Percentiles rank a stretch among this genome's conserved stretches.
phyloP scores from a whole-genome alignment of 2,113 vertebrate species.

The Bos indicus region DNA sequence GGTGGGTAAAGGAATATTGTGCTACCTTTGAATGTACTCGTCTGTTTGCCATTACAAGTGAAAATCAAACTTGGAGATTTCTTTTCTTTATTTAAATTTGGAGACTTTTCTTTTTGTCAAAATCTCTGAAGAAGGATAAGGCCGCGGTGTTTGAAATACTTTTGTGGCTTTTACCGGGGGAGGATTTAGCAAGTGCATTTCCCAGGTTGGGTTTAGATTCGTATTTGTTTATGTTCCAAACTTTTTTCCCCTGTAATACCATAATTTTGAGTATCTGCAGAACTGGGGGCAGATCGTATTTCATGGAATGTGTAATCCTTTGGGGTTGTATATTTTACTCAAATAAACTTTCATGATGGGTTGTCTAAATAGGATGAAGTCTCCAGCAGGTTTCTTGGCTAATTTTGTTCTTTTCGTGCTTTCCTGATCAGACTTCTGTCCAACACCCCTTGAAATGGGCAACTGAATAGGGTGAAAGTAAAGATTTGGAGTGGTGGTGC shows the following conservation, averaged over 20 bases:
- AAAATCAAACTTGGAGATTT: not conserved
- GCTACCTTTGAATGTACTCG: not conserved
- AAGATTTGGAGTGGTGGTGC: too few relatives aligned
- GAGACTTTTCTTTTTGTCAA: not conserved
- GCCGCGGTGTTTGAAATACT: not conserved
- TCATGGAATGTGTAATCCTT: slow-evolving; percentile 21
- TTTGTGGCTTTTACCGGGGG: not conserved
- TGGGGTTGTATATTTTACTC: not conserved
- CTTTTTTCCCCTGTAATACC: not conserved
- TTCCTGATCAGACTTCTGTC: not conserved
- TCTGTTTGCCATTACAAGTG: not conserved
- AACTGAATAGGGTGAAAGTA: not conserved
- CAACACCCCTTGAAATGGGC: not conserved
- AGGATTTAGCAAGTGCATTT: not conserved
- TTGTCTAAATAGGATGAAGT: not conserved
- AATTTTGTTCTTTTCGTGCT: slow-evolving; percentile 13
- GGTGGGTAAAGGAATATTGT: not conserved
- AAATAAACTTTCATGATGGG: not conserved
- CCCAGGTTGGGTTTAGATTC: not conserved
- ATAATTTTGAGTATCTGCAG: not conserved
- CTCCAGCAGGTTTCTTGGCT: not conserved
- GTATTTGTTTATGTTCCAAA: not conserved
- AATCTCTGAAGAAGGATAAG: not conserved
- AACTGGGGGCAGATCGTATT: slow-evolving; percentile 15
- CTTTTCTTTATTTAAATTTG: not conserved